phyloP scores from a whole-genome alignment of 2,113 vertebrate genomes.

The Pachycephala philippinensis region DNA sequence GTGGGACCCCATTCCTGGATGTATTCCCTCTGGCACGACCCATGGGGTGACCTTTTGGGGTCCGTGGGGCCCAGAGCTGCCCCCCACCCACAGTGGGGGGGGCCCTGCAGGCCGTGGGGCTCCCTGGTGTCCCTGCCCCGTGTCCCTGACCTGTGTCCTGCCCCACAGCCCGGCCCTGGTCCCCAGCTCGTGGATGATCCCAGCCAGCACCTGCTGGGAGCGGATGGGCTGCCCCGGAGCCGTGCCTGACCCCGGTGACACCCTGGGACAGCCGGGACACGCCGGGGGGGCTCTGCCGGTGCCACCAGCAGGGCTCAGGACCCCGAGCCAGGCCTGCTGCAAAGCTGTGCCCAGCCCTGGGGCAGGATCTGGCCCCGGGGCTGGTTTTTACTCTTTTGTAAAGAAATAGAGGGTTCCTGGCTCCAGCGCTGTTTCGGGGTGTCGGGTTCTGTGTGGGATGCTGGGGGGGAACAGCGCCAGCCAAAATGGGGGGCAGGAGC shows the following conservation, averaged over 20 bases:
- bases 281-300: fast-evolving
- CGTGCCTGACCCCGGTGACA: not conserved
- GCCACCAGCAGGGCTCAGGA: fast-evolving
- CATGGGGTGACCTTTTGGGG: not conserved
- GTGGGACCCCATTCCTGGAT: not conserved
- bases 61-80: not conserved
- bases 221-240: conserved; percentile 66
- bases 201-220: conserved; percentile 72
- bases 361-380: not conserved
- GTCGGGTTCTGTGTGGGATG: fast-evolving
- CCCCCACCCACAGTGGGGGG: fast-evolving
- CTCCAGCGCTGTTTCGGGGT: not conserved
- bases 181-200: conserved; percentile 70
- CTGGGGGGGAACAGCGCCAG: fast-evolving
- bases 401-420: not conserved
- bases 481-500: fast-evolving
- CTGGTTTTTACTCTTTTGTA: conserved; percentile 18
- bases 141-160: not conserved
- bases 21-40: fast-evolving
- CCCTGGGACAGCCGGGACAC: fast-evolving
- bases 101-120: not conserved
- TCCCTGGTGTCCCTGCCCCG: fast-evolving
- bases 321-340: not conserved
- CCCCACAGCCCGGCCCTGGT: conserved; percentile 77
- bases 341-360: not conserved